Conservation (phyloP, 2,888 invertebrate species). For the Osedax frankpressi region DNA sequence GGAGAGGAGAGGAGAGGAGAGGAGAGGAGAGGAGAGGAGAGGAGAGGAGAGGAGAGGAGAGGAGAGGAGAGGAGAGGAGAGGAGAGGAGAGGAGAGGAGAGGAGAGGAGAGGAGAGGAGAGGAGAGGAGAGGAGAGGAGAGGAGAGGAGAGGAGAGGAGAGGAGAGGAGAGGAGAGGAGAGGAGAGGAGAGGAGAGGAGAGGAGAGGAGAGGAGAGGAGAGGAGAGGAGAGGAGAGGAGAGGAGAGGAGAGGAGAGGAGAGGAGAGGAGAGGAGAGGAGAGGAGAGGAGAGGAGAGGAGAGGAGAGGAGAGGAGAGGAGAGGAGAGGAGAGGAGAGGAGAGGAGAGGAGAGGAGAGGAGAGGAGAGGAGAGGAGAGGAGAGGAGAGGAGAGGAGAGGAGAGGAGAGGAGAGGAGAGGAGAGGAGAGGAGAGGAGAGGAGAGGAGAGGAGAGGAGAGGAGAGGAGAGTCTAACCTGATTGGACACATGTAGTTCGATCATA, state of each 20-base stretch:
- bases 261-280: neutral
- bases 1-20: neutral
- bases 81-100: neutral
- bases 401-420: neutral
- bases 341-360: neutral
- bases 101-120: neutral
- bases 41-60: neutral
- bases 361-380: neutral
- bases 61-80: neutral
- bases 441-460: neutral
- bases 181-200: neutral
- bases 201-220: neutral
- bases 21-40: neutral
- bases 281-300: neutral
- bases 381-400: neutral
- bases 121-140: neutral
- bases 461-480: conserved; percentile 69
- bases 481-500: conserved; percentile 85
- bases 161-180: neutral
- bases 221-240: neutral
- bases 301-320: neutral
- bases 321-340: neutral
- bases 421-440: neutral
- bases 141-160: neutral
- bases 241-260: neutral